These are phyloP conservation scores for Lucilia cuprina DNA, from an alignment of 1,140 invertebrate genomes.

Conservation along the genomic window DNA sequence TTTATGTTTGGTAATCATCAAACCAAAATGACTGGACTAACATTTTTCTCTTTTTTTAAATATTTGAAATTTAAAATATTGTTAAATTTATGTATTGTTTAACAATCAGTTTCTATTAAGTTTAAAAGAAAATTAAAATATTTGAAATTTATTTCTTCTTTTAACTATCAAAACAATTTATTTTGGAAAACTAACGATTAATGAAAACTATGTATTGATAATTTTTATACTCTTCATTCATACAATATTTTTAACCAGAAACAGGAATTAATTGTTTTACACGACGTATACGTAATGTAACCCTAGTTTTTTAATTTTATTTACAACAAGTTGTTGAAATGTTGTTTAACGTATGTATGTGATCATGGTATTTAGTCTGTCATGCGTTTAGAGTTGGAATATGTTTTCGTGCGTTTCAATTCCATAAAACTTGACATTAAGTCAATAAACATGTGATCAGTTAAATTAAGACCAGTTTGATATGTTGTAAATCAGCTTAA, in stretches of 20 bases:
- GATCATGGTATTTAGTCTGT: neutral
- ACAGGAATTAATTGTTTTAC: neutral
- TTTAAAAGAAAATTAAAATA: neutral
- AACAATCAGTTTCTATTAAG: neutral
- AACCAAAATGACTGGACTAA: neutral
- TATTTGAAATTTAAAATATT: neutral
- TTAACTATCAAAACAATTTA: neutral
- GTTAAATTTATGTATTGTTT: neutral
- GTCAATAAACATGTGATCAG: neutral
- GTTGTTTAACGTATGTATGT: neutral
- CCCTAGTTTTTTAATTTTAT: neutral
- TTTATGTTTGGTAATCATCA: neutral
- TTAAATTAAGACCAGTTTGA: neutral
- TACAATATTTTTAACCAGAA: neutral
- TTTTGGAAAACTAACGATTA: neutral
- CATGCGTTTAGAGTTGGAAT: neutral
- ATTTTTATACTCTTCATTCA: neutral
- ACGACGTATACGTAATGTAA: neutral
- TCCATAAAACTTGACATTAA: constrained; percentile 5
- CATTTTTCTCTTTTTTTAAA: neutral
- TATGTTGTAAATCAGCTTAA: neutral
- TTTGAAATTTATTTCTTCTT: neutral
- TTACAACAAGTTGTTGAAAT: too few relatives aligned
- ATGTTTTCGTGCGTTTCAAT: neutral
- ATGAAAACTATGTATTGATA: neutral